phyloP scores from a whole-genome alignment of 2,888 invertebrate species.

The Apoda limacodes region DNA sequence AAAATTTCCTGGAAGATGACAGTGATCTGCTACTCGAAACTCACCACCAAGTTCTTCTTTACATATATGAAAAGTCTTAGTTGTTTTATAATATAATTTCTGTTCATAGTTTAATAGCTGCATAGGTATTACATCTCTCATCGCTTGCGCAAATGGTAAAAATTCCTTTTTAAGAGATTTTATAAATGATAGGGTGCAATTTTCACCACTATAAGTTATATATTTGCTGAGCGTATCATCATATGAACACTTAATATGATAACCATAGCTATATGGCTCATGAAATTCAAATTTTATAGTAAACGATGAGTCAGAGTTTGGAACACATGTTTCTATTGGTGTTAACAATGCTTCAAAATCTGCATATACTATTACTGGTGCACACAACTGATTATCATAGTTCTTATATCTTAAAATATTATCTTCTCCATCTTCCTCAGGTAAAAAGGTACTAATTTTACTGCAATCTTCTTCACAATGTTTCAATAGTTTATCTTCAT shows the following conservation, averaged over 20 bases:
- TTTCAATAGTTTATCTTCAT: background rate
- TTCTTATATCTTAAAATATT: too few species aligned
- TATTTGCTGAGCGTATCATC: background rate
- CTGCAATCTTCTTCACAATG: background rate
- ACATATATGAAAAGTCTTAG: background rate
- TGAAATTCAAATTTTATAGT: too few species aligned
- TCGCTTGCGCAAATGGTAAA: too few species aligned
- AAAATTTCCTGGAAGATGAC: constrained; percentile 1
- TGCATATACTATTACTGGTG: background rate
- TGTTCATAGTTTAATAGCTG: background rate
- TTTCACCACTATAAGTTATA: background rate
- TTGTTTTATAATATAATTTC: background rate
- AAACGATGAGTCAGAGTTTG: too few species aligned
- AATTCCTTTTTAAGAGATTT: background rate
- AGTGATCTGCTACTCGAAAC: background rate
- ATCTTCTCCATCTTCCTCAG: too few species aligned
- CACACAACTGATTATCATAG: too few species aligned
- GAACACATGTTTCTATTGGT: background rate
- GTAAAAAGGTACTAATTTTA: background rate
- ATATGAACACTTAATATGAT: constrained; percentile 1
- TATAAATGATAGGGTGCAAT: background rate
- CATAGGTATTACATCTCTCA: background rate
- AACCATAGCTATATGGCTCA: too few species aligned
- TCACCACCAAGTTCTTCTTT: background rate
- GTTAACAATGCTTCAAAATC: background rate